Evolutionary conservation across 2,797 vertebrate species (phyloP), one percentile per base, ranked within the genome.

Genomic region (Octomys mimax): DNA sequence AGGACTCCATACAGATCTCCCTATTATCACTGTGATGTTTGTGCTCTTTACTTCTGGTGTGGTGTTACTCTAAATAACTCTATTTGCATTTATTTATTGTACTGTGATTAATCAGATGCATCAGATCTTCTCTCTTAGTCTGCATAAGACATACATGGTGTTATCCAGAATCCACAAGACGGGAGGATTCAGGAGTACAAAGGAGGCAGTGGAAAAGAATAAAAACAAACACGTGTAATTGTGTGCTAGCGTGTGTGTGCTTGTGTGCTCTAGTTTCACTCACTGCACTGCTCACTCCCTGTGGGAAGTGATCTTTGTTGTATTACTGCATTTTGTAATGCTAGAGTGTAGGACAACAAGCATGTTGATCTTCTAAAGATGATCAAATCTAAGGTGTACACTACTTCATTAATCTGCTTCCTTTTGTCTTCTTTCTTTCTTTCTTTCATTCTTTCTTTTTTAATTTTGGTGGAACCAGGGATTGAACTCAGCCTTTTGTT

Each of bases 351-450:
- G 19, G 36, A 28, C 6, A 78, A n/a, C 9, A 92, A 78, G 12
- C 7, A 31, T n/a, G 22, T 88, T 1, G n/a, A 14, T 49, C 2
- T 33, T 31, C 13, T 22, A 36, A 73, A 61, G 28, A 70, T 22
- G 36, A n/a, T 68, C 82, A 87, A 89, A 89, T 84, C 33, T n/a
- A 31, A 31, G 39, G 8, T 9, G 90, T 90, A 64, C 36, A 46
- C 26, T 90, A 18, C 52, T 87, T 95, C 88, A 61, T 89, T 90
- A 64, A 85, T 94, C 11, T 89, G 24, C 39, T 94, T 79, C 57
- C 61, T 92, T 95, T 16, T 93, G 14, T 79, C 75, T 88, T 77
- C 31, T 80, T 88, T 77, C 31, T 70, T 22, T 84, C 59, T 83
- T 87, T 11, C 39, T 39, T 39, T 39, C 39, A 2, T 6, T 59